Percentiles rank a stretch among this genome's conserved stretches.
Evolutionary conservation across 1,140 invertebrate genomes (phyloP).

Genomic region (Bicyclus anynana): DNA sequence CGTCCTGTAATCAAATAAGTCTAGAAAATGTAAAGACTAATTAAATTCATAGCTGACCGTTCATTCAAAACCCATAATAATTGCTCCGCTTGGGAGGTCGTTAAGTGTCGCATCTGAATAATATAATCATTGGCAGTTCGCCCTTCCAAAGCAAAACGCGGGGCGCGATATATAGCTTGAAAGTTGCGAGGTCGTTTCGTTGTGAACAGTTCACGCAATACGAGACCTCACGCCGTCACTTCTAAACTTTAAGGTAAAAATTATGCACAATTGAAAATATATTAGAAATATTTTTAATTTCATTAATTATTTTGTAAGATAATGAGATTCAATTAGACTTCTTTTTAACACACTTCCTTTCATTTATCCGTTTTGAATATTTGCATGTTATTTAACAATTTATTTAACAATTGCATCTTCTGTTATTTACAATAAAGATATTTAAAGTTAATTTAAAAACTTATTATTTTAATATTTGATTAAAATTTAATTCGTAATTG

Average conservation of each 20-base stretch:
- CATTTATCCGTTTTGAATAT: neutral
- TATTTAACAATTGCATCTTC: neutral
- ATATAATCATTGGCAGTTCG: conserved; percentile 37
- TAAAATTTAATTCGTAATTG: too few relatives aligned
- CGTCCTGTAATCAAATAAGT: too few relatives aligned
- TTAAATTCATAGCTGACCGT: too few relatives aligned
- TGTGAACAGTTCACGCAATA: conserved; percentile 41
- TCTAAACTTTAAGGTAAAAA: conserved; percentile 32
- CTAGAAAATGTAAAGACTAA: too few relatives aligned
- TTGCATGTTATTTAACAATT: neutral
- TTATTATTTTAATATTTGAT: too few relatives aligned
- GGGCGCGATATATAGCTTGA: conserved; percentile 50
- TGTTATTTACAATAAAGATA: too few relatives aligned
- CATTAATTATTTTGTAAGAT: too few relatives aligned
- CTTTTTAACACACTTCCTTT: too few relatives aligned
- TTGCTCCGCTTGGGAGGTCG: too few relatives aligned
- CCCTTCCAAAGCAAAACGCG: conserved; percentile 42
- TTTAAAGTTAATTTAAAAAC: too few relatives aligned
- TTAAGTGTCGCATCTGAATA: neutral
- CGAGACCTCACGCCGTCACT: conserved; percentile 14
- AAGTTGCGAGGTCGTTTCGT: conserved; percentile 41
- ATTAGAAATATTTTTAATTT: neutral
- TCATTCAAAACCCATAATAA: too few relatives aligned
- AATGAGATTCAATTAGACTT: too few relatives aligned
- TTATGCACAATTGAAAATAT: neutral